Evolutionary conservation across 2,888 invertebrate genomes (phyloP), one percentile per base, ranked within the genome.

Genomic region (Operophtera brumata): DNA sequence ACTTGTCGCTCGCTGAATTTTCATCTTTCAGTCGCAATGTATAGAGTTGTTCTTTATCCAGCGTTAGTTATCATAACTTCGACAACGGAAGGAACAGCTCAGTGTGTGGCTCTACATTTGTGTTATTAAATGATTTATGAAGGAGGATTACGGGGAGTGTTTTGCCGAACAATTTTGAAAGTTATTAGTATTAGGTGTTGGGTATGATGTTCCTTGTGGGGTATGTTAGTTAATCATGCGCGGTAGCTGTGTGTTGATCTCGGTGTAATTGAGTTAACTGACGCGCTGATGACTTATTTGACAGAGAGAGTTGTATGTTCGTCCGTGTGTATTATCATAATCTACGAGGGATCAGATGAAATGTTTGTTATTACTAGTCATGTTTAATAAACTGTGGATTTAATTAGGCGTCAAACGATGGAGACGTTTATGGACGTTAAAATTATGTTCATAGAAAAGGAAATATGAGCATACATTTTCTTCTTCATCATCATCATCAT

Each of bases 81-180:
- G 67, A 75, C 70, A 78, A 80, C 86, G 90, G 88, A 89, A 89
- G 88, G 84, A 86, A 83, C 75, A 81, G 86, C 86, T 86, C 82
- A 83, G 85, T 84, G 87, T 87, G 88, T 85, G 87, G 86, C 85
- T 86, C 79, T 84, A 83, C 86, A 82, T 87, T 89, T 85, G 85
- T 86, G 89, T 88, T 89, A 90, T 89, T 88, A 89, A 88, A 89
- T 89, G 90, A 89, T 90, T 90, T 88, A 90, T 90, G 86, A 82
- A 80, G 76, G 78, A 81, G 87, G 86, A 89, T 89, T 85, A 85
- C 82, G 54, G 71, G 66, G 71, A 73, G 66, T 61, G 70, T 61
- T 61, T 64, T 67, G 75, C 66, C 65, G 66, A 68, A 70, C 72
- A 67, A 82, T 73, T 80, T 78, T 82, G 73, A 69, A 66, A 70